Base-by-base conservation (phyloP, 2,888 invertebrate species). In the Drosophila vallismaia region DNA sequence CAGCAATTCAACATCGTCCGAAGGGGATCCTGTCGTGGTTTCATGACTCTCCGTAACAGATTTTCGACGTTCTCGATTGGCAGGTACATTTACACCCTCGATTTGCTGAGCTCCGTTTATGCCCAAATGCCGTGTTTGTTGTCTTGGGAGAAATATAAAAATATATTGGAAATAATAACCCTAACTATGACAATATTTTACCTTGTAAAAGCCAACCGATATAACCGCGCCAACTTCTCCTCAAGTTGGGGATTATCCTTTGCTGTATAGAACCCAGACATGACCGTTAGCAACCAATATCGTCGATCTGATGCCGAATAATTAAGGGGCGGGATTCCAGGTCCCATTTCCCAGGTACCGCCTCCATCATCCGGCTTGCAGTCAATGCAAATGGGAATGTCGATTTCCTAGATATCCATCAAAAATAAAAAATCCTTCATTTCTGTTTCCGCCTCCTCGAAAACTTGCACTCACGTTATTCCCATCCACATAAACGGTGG, bases 271-370 rank as follows among this genome's bases (percentile, higher is more conserved):
- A 91, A 91, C 1, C 92, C 94, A 53, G 93, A 93, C 76, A 96
- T 93, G 57, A 96, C 95, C 1, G 97, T 97, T 36, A 97, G 90
- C 57, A 97, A 92, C 97, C 97, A 97, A 92, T 96, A 97, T 53
- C 96, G 93, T 58, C 94, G 92, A 88, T 95, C 95, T 10, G 94
- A 94, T 24, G 91, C 79, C 4, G 90, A 90, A 54, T 89, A 89
- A 57, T 91, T 91, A 2, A 89, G 69, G 5, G 91, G 90, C 2
- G 89, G 84, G 74, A 87, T 82, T 24, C 82, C 82, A n/a, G 76
- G 79, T 3, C 76, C 76, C 40, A 86, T 54, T 50, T 88, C 89
- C 85, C 91, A 91, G 49, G 84, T 76, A 6, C 88, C 86, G 42
- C 90, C 89, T 10, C 87, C 86, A 59, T 89, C 91, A 36, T 89